Percentiles rank a stretch among this genome's conserved stretches.
phyloP scores from a whole-genome alignment of 2,113 vertebrate species.

The Lepus europaeus region DNA sequence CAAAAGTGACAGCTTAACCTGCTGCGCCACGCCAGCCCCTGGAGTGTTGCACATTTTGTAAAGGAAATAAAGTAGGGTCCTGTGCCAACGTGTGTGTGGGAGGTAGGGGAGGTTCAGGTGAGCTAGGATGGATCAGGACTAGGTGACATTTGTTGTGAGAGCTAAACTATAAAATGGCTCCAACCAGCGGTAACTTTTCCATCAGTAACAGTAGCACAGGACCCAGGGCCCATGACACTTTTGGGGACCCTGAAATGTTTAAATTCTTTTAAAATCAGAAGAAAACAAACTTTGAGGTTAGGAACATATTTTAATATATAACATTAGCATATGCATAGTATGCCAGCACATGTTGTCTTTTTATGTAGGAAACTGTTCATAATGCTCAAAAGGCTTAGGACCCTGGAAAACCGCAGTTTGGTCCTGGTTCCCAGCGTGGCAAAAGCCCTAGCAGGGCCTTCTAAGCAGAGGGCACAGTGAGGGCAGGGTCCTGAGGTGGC shows the following conservation, averaged over 20 bases:
- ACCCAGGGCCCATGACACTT: not conserved
- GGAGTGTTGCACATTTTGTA: not conserved
- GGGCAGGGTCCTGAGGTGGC: not conserved
- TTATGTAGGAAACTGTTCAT: not conserved
- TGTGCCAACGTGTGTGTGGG: not conserved
- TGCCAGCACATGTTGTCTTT: not conserved
- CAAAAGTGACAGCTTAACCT: too few species aligned
- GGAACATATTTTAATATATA: slow-evolving; percentile 30
- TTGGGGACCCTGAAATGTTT: not conserved
- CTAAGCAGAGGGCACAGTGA: not conserved
- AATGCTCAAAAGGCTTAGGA: not conserved
- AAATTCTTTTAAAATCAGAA: slow-evolving; percentile 45
- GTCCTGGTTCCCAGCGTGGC: not conserved
- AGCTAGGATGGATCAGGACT: not conserved
- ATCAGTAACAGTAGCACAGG: not conserved
- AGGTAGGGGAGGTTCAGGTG: not conserved
- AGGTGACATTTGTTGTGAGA: not conserved
- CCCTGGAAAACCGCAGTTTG: not conserved
- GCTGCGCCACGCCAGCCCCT: too few species aligned
- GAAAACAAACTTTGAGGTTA: slow-evolving; percentile 20
- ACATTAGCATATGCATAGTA: not conserved
- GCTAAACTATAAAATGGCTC: not conserved
- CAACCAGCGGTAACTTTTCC: not conserved
- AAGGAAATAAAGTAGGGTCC: not conserved
- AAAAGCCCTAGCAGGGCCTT: not conserved